These are phyloP conservation scores for Phytoseiulus persimilis DNA, from an alignment of 2,888 invertebrate genomes.

Conservation along the genomic window DNA sequence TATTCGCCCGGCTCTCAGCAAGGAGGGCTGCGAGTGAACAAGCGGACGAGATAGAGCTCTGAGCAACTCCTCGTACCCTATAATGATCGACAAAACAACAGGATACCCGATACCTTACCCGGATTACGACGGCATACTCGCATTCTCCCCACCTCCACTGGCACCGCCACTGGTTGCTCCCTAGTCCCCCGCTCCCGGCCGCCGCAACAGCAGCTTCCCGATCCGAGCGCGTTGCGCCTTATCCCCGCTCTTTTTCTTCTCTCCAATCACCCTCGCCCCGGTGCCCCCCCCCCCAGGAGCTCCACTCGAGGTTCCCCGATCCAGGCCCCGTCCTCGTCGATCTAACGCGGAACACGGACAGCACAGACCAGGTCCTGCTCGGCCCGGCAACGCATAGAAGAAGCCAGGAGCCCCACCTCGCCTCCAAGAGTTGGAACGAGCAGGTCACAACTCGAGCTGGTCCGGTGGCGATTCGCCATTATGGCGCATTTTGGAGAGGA, in stretches of 20 bases:
- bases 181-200: not conserved
- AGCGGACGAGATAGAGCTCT: not conserved
- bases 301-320: too few relatives aligned
- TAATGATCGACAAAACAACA: slow-evolving; percentile 5
- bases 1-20: not conserved
- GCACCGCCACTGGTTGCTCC: not conserved
- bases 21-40: not conserved
- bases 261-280: too few relatives aligned
- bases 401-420: too few relatives aligned
- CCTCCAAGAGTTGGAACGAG: too few relatives aligned
- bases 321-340: too few relatives aligned
- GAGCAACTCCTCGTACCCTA: not conserved
- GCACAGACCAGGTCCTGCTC: too few relatives aligned
- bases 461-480: too few relatives aligned
- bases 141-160: not conserved
- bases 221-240: not conserved
- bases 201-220: not conserved
- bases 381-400: too few relatives aligned
- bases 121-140: not conserved
- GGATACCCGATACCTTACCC: not conserved
- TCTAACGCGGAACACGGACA: too few relatives aligned
- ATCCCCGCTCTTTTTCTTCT: not conserved
- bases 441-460: too few relatives aligned
- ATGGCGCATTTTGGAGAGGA: too few relatives aligned
- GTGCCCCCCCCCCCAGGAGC: too few relatives aligned